Conservation (phyloP, 2,113 vertebrate genomes). For the Sorex araneus region DNA sequence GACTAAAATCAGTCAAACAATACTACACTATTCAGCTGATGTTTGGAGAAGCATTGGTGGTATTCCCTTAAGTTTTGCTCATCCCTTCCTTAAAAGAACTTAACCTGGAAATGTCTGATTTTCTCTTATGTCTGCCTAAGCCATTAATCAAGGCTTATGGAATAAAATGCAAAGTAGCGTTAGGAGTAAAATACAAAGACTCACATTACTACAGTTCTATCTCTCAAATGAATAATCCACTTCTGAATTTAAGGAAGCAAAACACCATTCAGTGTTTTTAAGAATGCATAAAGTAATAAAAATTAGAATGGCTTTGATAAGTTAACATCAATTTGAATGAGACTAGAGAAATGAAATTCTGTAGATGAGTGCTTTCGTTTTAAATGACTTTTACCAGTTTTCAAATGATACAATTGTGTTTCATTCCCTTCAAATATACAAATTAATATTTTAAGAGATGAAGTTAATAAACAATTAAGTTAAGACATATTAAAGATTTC, state of each 20-base stretch:
- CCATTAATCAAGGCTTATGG: constrained; percentile 43
- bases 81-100: constrained; percentile 56
- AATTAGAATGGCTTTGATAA: constrained; percentile 68
- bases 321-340: constrained; percentile 66
- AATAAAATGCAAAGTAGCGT: constrained; percentile 63
- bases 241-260: constrained; percentile 72
- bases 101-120: constrained; percentile 53
- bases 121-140: neutral
- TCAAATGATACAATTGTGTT: constrained; percentile 75
- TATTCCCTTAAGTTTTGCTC: constrained; percentile 48
- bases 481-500: constrained; percentile 73
- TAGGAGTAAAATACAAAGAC: constrained; percentile 64
- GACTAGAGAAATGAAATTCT: constrained; percentile 71
- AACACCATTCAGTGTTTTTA: constrained; percentile 66
- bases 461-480: constrained; percentile 78
- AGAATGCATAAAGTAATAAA: constrained; percentile 69
- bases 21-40: constrained; percentile 48
- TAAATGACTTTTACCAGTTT: constrained; percentile 50
- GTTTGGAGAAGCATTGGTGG: constrained; percentile 3
- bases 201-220: constrained; percentile 29
- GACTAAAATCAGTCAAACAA: constrained; percentile 30
- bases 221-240: constrained; percentile 66
- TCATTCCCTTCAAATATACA: constrained; percentile 79
- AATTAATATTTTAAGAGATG: constrained; percentile 83
- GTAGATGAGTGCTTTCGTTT: constrained; percentile 64